Evolutionary conservation across 2,113 vertebrate species (phyloP).

Genomic region (Xiphophorus hellerii): DNA sequence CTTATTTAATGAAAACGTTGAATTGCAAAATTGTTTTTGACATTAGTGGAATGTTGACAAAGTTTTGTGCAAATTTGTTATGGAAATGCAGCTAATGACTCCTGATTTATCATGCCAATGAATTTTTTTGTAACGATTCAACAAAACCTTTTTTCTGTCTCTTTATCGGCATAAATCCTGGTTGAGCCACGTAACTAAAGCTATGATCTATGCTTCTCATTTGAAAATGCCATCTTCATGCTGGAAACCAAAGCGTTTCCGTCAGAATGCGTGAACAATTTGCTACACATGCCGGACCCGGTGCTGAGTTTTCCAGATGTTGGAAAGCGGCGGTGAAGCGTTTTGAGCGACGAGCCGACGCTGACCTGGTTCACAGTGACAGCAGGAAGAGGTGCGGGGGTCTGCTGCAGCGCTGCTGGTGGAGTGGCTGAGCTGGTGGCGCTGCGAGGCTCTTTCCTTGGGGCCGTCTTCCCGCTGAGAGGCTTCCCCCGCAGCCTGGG

Average conservation of each 20-base stretch:
- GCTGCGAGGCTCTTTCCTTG: conserved; percentile 91
- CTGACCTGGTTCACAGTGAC: conserved; percentile 65
- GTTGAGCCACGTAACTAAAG: background rate
- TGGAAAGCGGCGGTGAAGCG: background rate
- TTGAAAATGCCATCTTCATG: conserved; percentile 5
- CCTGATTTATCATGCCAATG: no score
- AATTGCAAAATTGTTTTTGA: no score
- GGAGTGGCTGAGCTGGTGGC: conserved; percentile 68
- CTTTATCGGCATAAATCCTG: background rate
- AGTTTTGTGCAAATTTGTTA: no score
- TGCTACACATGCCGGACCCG: conserved; percentile 2
- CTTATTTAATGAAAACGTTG: no score
- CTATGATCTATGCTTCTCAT: background rate
- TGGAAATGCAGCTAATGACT: no score
- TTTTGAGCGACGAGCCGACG: conserved; percentile 1
- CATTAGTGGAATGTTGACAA: no score
- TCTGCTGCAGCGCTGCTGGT: conserved; percentile 55
- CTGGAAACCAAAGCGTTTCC: no score
- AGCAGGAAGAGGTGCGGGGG: conserved; percentile 47
- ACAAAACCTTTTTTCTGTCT: background rate
- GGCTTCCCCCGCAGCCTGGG: conserved; percentile 88
- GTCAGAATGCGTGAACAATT: background rate
- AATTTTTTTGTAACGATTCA: background rate
- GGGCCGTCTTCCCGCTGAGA: conserved; percentile 87
- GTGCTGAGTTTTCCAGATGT: conserved; percentile 16